Evolutionary conservation across 2,888 invertebrate species (phyloP), one percentile per base, ranked within the genome.

Genomic region (Caenorhabditis sp.): DNA sequence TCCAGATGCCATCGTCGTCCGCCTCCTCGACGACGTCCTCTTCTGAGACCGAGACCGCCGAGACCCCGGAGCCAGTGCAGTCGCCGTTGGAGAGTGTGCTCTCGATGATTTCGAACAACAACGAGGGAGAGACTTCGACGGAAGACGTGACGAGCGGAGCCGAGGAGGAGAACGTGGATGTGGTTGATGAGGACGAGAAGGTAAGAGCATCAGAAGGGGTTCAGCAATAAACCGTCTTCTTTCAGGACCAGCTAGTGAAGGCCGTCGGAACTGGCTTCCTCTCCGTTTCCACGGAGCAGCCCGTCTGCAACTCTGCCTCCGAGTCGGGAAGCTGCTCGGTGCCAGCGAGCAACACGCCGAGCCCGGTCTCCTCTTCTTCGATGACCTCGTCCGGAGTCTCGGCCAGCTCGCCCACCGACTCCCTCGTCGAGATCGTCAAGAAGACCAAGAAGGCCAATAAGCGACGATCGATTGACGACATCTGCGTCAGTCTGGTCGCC

Each of bases 281-380:
- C 4, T 50, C 58, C 1, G 79, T 81, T 2, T 39, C 39, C 17
- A 81, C 76, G 5, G 81, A 81, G 43, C 39, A 35, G 20, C 43
- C 35, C 24, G 9, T 22, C 22, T 30, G 56, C 13, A 56, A 66
- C n/a, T 74, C 72, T 20, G 81, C 78, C 2, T 73, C 77, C 24
- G 81, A 81, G 41, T 81, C 81, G 1, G 81, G 79, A 62, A 76
- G 78, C 20, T 59, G 68, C 11, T 79, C 79, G 15, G 46, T 48
- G 1, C 62, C 56, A 39, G 24, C 24, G 17, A 56, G 55, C 35
- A 55, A 55, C 55, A 63, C 72, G 20, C 63, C 62, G 32, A 58
- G 59, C 17, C 59, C 72, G 24, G 32, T 53, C 7, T 48, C 32
- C 15, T 53, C 35, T n/a, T n/a, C n/a, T n/a, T n/a, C n/a, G n/a